Percentiles rank a stretch among this genome's conserved stretches.
phyloP scores from a whole-genome alignment of 2,797 vertebrate species.

The Craterocephalus amniculus region DNA sequence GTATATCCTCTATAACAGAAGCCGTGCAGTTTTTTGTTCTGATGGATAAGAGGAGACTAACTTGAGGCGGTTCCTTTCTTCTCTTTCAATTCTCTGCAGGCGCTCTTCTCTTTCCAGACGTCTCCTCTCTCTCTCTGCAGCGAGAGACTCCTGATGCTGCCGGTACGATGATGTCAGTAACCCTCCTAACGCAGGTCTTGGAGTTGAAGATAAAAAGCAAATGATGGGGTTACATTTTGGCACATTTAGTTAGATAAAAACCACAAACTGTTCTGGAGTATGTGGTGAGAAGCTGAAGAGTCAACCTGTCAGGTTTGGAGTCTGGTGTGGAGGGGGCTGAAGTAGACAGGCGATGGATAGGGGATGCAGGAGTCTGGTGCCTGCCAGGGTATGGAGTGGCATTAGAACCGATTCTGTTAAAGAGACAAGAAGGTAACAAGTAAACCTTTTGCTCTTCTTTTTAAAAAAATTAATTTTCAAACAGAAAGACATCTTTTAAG shows the following conservation, averaged over 20 bases:
- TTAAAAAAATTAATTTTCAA: constrained; percentile 8
- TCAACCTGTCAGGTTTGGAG: constrained; percentile 87
- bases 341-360: constrained; percentile 73
- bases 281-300: constrained; percentile 13
- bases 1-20: constrained; percentile 10
- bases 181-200: constrained; percentile 86
- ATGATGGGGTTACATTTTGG: constrained; percentile 11
- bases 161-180: constrained; percentile 93
- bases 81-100: constrained; percentile 92
- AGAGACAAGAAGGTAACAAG: constrained; percentile 20
- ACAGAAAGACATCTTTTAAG: constrained; percentile 25
- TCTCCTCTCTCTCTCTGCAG: constrained; percentile 91
- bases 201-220: constrained; percentile 22
- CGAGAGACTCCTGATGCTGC: constrained; percentile 95
- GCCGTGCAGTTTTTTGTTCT: constrained; percentile 13
- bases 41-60: constrained; percentile 72
- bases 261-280: background rate
- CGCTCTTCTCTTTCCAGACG: constrained; percentile 94
- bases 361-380: constrained; percentile 76
- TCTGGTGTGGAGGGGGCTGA: constrained; percentile 80
- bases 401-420: constrained; percentile 82
- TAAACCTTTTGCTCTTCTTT: constrained; percentile 24
- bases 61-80: constrained; percentile 96
- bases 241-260: background rate
- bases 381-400: constrained; percentile 79